These are phyloP conservation scores for Carposina sasakii DNA, from an alignment of 1,140 invertebrate genomes.

Conservation along the genomic window DNA sequence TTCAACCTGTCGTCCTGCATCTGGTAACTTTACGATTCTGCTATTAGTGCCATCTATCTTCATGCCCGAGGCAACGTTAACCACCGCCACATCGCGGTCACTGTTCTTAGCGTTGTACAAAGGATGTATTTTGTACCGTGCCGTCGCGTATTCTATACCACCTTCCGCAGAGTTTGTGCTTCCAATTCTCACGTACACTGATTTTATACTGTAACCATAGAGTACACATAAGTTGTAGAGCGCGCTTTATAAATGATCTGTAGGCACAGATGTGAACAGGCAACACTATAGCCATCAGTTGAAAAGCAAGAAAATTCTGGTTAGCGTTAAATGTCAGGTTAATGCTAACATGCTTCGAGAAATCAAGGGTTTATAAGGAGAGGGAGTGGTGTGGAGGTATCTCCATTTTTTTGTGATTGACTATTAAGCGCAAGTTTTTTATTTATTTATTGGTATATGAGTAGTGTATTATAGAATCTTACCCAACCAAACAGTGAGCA, in stretches of 20 bases:
- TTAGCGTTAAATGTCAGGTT: no score
- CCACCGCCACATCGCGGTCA: slow-evolving; percentile 44
- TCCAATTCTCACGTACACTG: slow-evolving; percentile 35
- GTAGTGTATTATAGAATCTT: slow-evolving; percentile 15
- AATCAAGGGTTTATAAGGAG: no score
- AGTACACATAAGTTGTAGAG: no score
- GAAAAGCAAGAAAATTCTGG: slow-evolving; percentile 7
- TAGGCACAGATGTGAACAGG: no score
- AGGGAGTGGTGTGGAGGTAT: no score
- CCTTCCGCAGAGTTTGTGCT: slow-evolving; percentile 32
- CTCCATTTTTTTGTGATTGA: no score
- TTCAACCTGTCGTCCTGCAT: background rate
- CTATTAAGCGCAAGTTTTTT: no score
- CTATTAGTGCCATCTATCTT: slow-evolving; percentile 30
- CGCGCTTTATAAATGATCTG: no score
- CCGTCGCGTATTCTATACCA: slow-evolving; percentile 25
- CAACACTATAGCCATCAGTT: no score
- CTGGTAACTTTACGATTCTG: slow-evolving; percentile 23
- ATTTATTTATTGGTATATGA: no score
- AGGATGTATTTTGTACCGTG: slow-evolving; percentile 35
- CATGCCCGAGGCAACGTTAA: slow-evolving; percentile 26
- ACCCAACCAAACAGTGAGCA: slow-evolving; percentile 40
- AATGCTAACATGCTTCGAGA: no score
- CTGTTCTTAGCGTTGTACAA: slow-evolving; percentile 34
- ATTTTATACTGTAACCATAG: slow-evolving; percentile 33